These are phyloP conservation scores for Cantharis nigra DNA, from an alignment of 2,888 invertebrate genomes.

Conservation along the genomic window DNA sequence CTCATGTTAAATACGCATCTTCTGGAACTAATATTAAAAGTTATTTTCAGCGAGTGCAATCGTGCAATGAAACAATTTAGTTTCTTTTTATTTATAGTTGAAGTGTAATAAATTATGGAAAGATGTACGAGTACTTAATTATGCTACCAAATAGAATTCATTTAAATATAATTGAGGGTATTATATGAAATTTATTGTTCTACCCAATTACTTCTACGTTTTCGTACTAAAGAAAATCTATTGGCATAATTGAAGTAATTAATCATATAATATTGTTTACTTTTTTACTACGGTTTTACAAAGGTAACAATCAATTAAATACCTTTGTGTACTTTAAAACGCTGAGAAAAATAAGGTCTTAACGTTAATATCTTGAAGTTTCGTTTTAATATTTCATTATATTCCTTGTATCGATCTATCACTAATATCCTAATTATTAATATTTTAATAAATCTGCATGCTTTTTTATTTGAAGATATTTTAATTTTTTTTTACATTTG, in stretches of 20 bases:
- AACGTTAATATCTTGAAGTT: not conserved
- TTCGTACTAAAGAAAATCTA: not conserved
- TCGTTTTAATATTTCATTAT: not conserved
- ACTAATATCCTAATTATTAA: not conserved
- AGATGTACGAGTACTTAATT: not conserved
- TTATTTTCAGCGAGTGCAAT: not conserved
- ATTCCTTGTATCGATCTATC: conserved; percentile 2
- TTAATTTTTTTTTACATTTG: not conserved
- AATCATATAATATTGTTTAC: not conserved
- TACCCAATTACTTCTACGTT: too few species aligned
- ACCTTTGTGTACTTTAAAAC: not conserved
- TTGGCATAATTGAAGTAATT: too few species aligned
- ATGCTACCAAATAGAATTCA: not conserved
- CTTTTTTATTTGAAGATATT: not conserved
- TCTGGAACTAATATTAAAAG: conserved; percentile 33
- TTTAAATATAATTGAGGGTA: not conserved
- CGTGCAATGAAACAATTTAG: not conserved
- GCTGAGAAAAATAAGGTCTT: not conserved
- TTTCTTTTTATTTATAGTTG: not conserved
- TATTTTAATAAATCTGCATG: not conserved
- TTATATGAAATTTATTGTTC: not conserved
- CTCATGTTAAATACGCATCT: conserved; percentile 27
- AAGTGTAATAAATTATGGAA: not conserved
- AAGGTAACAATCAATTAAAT: not conserved
- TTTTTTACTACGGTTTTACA: not conserved